Base-by-base conservation (phyloP, 2,797 vertebrate species). In the Urophycis tenuis region DNA sequence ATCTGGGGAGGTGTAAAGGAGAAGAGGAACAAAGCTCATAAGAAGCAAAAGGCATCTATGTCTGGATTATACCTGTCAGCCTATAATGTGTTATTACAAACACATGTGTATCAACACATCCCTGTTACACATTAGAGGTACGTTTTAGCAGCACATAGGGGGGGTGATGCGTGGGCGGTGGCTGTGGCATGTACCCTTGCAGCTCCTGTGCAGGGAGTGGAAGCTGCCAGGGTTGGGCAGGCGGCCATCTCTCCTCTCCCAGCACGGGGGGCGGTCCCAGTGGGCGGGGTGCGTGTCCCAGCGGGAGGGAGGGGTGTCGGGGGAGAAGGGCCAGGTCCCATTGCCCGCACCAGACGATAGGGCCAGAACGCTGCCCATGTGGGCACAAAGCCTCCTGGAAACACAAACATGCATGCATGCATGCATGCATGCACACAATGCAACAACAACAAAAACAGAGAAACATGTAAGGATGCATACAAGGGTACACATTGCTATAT, bases 181-280 rank as follows among this genome's bases (percentile, higher is more conserved):
- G 53, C 11, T 25, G 53, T 60, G 53, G n/a, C 9, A 25, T 15
- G 74, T 83, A 98, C 96, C 96, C 94, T 97, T 98, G 89, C 96
- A 97, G 78, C 91, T 93, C 22, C 95, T 92, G 85, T 98, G 96
- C 73, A 98, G 92, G 39, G 95, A 95, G 75, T 98, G 96, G 79
- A 98, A 98, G 88, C 96, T 96, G 77, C 97, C 96, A 0, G 97
- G 97, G 82, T 95, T 97, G 25, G 94, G 92, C 9, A 95, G 90
- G 12, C 93, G 91, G 25, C 94, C 92, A 81, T 94, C 94, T 77
- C 93, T 94, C 73, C 92, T 93, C 82, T 94, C 93, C 93, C 93
- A 94, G 77, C 91, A 88, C 0, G 91, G 90, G 0, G 92, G 92
- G 77, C 85, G 91, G 77, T 93, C 92, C 89, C 91, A 92, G 83